Evolutionary conservation across 2,888 invertebrate species (phyloP).

Genomic region (Oscheius sp.): DNA sequence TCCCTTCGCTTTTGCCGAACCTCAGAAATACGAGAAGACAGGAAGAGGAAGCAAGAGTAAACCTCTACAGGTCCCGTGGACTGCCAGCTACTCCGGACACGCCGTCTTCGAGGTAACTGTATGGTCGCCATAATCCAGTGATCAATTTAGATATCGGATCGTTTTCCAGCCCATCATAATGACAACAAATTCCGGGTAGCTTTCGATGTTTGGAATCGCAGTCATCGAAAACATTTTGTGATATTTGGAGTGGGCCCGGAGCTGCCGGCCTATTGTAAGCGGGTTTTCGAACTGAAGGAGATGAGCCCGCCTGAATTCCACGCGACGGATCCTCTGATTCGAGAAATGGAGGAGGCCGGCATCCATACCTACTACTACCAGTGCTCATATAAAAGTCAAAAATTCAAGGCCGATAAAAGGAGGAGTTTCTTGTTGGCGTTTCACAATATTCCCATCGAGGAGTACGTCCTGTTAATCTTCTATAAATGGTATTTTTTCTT

Average conservation of each 20-base stretch:
- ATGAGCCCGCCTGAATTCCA: not conserved
- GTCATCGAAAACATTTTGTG: not conserved
- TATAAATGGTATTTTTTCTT: not conserved
- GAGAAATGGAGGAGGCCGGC: not conserved
- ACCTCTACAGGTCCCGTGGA: no score
- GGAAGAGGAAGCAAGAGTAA: no score
- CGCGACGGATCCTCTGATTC: not conserved
- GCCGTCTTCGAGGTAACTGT: no score
- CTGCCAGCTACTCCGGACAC: no score
- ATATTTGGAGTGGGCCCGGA: not conserved
- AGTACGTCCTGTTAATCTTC: not conserved
- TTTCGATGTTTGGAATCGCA: not conserved
- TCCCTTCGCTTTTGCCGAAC: no score
- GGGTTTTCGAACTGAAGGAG: not conserved
- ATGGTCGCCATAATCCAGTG: no score
- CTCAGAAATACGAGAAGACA: no score
- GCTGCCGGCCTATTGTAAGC: not conserved
- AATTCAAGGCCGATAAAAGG: not conserved
- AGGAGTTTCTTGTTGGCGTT: not conserved
- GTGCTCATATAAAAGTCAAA: not conserved
- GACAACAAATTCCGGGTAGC: conserved; percentile 8
- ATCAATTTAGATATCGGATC: not conserved
- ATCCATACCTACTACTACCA: not conserved
- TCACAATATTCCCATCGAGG: not conserved
- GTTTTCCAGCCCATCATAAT: not conserved